These are phyloP conservation scores for Heteromormyrus szaboi DNA, from an alignment of 2,797 vertebrate genomes.

Conservation along the genomic window DNA sequence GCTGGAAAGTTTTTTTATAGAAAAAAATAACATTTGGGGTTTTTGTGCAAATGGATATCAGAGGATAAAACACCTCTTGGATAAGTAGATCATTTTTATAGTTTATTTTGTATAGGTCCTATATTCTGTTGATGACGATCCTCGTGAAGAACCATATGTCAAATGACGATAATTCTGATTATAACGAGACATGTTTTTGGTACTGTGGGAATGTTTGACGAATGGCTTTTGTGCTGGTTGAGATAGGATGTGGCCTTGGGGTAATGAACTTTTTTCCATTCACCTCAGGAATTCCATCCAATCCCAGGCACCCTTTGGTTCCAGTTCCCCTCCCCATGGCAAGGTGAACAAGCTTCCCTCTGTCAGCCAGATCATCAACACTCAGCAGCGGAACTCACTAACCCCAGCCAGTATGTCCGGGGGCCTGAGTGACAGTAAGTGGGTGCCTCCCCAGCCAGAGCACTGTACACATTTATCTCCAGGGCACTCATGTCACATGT, in stretches of 20 bases:
- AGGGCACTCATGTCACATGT: conserved; percentile 27
- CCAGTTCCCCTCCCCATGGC: conserved; percentile 81
- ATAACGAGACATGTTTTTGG: background rate
- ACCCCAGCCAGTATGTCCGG: conserved; percentile 85
- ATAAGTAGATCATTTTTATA: background rate
- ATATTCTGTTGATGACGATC: background rate
- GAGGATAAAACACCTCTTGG: background rate
- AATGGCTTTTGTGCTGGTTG: conserved; percentile 22
- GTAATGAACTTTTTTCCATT: conserved; percentile 35
- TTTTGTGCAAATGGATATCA: background rate
- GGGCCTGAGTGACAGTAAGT: conserved; percentile 92
- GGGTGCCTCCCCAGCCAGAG: conserved; percentile 14
- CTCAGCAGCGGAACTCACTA: conserved; percentile 90
- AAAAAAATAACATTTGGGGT: background rate
- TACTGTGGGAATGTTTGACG: conserved; percentile 17
- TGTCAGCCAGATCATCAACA: conserved; percentile 97
- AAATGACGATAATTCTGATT: background rate
- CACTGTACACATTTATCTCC: background rate
- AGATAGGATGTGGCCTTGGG: background rate
- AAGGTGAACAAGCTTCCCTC: conserved; percentile 98
- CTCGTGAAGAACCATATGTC: background rate
- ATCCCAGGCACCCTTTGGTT: conserved; percentile 77
- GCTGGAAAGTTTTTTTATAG: background rate
- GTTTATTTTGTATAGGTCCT: background rate
- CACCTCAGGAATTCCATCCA: conserved; percentile 77